Evolutionary conservation across 2,113 vertebrate species (phyloP), one percentile per base, ranked within the genome.

Genomic region (Ariopsis seemanni): DNA sequence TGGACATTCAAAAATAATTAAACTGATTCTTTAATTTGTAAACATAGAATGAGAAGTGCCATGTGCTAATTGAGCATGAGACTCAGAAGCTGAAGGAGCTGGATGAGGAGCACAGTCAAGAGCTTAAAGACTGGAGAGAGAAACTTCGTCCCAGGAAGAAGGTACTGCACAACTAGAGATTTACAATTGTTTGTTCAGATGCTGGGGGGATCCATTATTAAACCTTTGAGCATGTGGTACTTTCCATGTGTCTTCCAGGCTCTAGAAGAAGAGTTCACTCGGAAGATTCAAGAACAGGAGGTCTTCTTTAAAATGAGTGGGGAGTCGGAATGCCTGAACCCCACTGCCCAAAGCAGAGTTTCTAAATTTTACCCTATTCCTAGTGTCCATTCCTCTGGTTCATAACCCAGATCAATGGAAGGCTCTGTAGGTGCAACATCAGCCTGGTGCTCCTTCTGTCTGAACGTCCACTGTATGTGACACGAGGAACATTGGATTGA

Each of bases 291-390:
- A 92, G 98, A 99, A 91, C 98, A 99, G 93, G 98, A 99, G 92
- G 97, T 99, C 82, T 99, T 99, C 94, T 99, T 99, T 94, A 98
- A 96, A 95, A 99, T 99, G 98, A 98, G 97, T 78, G 98, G 98
- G 52, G 98, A 99, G 89, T 99, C 98, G 0, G 98, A 99, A 96
- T 99, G 98, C 96, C 97, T 99, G 96, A 99, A 99, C 92, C 98
- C 98, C 88, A 97, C 96, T 48, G 93, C 97, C 7, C 98, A 99
- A 93, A 99, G 98, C 92, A 96, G 98, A 83, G 98, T 99, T 85
- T 99, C 98, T 84, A 99, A 98, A 89, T 99, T 99, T 91, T 99
- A 99, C 85, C 97, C 97, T 22, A 96, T 99, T 90, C 98, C 98
- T 60, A 98, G 97, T 93, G 94, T 99, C 92, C 96, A 98, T 92